Conservation (phyloP, 2,113 vertebrate genomes). For the Arenaria interpres region DNA sequence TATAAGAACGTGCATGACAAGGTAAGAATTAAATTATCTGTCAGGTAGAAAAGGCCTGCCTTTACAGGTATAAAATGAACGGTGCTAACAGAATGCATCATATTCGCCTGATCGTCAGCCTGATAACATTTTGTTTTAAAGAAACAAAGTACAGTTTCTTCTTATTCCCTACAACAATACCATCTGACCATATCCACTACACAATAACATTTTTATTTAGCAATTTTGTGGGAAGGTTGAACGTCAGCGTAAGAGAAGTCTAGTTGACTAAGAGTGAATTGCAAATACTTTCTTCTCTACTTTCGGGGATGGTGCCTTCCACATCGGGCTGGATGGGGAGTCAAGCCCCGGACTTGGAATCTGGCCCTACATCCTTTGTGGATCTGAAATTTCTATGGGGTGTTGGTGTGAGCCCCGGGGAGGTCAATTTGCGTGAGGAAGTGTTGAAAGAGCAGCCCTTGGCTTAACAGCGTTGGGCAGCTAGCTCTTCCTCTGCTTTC, state of each 20-base stretch:
- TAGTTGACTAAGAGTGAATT: neutral
- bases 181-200: neutral
- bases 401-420: neutral
- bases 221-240: neutral
- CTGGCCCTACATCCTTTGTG: neutral
- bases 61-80: neutral
- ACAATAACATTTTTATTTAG: neutral
- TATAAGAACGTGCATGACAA: neutral
- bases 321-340: neutral
- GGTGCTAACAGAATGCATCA: neutral
- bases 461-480: neutral
- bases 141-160: neutral
- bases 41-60: neutral
- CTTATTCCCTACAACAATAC: neutral
- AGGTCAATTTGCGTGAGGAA: neutral
- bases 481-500: neutral
- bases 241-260: neutral
- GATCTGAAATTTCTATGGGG: neutral
- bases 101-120: neutral
- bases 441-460: neutral
- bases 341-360: neutral
- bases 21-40: neutral
- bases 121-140: neutral
- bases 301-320: neutral
- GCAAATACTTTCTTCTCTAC: neutral